Conservation (phyloP, 2,797 vertebrate genomes). For the Anguilla anguilla region DNA sequence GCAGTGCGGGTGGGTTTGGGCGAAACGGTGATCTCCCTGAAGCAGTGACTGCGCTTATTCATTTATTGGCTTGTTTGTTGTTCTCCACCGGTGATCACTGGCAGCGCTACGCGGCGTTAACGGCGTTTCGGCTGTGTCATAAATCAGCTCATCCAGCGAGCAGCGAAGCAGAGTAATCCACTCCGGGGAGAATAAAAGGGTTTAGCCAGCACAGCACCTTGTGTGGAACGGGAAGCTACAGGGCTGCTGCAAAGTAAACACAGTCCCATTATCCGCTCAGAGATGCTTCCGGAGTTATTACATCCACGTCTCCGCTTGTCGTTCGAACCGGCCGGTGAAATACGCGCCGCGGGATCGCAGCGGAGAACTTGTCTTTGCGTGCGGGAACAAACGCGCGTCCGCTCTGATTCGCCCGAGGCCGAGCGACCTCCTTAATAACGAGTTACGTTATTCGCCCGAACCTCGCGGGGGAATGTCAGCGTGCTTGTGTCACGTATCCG, state of each 20-base stretch:
- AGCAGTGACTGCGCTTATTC: background rate
- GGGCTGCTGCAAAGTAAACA: background rate
- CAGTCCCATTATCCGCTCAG: background rate
- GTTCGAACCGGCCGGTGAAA: background rate
- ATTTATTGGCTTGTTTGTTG: background rate
- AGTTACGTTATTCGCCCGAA: conserved; percentile 20
- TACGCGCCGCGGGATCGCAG: background rate
- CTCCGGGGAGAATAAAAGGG: background rate
- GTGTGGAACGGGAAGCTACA: background rate
- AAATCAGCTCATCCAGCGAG: background rate
- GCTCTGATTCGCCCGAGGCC: conserved; percentile 29
- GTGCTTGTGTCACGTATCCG: conserved; percentile 35
- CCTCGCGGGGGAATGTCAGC: conserved; percentile 38
- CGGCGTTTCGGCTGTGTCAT: background rate
- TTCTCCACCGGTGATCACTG: background rate
- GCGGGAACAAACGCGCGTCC: conserved; percentile 20
- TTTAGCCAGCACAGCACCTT: background rate
- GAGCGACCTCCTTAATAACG: conserved; percentile 37
- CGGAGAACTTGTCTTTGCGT: background rate
- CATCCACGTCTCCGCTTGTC: background rate
- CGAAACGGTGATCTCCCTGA: too few species aligned
- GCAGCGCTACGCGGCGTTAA: background rate
- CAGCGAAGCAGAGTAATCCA: background rate
- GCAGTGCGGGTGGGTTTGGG: too few species aligned
- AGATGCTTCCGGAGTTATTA: background rate